These are phyloP conservation scores for Criorhina ranunculi DNA, from an alignment of 2,888 invertebrate species.

Conservation along the genomic window DNA sequence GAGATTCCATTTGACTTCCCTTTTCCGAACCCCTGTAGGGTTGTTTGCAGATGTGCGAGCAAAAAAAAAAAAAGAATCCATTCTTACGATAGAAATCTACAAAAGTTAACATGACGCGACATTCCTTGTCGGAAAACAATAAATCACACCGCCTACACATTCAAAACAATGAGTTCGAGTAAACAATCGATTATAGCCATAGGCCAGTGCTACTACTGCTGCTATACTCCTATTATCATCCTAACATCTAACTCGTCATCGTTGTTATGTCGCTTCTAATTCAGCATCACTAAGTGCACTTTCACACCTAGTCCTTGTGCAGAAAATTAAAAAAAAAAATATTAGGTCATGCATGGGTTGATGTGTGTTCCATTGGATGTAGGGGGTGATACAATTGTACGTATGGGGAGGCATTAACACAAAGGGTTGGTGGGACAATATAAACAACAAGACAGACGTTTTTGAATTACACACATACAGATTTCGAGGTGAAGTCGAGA, in stretches of 20 bases:
- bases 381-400: too few species aligned
- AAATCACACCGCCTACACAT: background rate
- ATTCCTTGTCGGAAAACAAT: background rate
- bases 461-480: too few species aligned
- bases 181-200: slow-evolving; percentile 20
- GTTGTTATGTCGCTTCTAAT: background rate
- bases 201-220: background rate
- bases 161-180: background rate
- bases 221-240: background rate
- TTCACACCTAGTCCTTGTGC: background rate
- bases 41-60: background rate
- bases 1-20: background rate
- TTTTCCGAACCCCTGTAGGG: background rate
- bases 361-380: too few species aligned
- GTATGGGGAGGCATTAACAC: too few species aligned
- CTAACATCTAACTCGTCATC: slow-evolving; percentile 5
- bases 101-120: background rate
- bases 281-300: slow-evolving; percentile 4
- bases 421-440: too few species aligned
- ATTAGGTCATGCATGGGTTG: background rate
- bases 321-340: background rate
- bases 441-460: too few species aligned
- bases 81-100: background rate
- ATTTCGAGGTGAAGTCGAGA: too few species aligned
- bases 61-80: background rate